A percentile compares a stretch with the other conserved stretches of the same genome.
These are phyloP conservation scores for Bombus picipes DNA, from an alignment of 1,140 invertebrate genomes.

Conservation along the genomic window DNA sequence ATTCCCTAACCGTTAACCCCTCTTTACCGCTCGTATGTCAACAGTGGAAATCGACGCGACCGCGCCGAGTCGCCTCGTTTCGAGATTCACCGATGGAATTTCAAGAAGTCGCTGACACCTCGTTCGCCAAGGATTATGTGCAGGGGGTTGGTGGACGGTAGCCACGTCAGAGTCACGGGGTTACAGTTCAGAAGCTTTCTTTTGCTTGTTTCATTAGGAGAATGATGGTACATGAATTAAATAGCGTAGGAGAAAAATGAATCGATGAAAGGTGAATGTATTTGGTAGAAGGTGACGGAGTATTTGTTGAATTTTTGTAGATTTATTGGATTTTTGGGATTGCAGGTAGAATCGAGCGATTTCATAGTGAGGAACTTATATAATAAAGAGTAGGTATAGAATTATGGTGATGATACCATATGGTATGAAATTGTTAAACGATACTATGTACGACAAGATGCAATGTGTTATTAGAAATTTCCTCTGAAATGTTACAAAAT, in stretches of 20 bases:
- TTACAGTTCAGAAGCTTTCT: not conserved
- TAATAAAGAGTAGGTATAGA: too few species aligned
- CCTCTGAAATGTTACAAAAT: too few species aligned
- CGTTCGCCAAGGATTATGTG: not conserved
- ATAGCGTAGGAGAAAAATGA: not conserved
- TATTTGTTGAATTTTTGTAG: too few species aligned
- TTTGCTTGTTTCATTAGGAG: not conserved
- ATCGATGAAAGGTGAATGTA: too few species aligned
- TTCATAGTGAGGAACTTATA: too few species aligned
- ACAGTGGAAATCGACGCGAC: constrained; percentile 61
- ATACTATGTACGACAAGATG: too few species aligned
- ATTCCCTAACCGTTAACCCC: constrained; percentile 71
- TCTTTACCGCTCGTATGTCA: constrained; percentile 58
- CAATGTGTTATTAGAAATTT: too few species aligned
- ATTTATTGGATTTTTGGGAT: too few species aligned
- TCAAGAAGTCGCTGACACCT: not conserved
- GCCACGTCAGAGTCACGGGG: not conserved
- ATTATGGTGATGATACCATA: too few species aligned
- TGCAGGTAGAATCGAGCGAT: too few species aligned
- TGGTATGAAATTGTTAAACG: too few species aligned
- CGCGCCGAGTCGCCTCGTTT: not conserved
- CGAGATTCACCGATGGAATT: not conserved
- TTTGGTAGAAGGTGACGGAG: too few species aligned
- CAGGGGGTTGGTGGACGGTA: not conserved
- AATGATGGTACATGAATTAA: not conserved